Evolutionary conservation across 2,888 invertebrate species (phyloP), one percentile per base, ranked within the genome.

Genomic region (Epistrophe eligans): DNA sequence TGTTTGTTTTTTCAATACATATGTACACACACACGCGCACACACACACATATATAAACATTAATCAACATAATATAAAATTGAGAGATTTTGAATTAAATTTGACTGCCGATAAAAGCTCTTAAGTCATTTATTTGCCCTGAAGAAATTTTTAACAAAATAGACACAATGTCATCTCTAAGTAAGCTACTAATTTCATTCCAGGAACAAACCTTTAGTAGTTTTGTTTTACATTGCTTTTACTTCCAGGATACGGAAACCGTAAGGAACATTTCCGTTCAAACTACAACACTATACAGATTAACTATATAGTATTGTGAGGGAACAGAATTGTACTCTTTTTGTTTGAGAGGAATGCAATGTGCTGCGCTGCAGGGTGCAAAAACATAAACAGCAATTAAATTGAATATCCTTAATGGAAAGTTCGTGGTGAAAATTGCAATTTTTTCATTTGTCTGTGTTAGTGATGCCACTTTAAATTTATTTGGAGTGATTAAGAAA

Each of bases 351-450:
- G 40, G 11, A 52, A 70, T 70, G 28, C 70, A 70, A 43, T 55
- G 40, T 70, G 24, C 45, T 17, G 19, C 50, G 38, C 72, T 58
- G 60, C 7, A 38, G 70, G 77, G 66, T 74, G 76, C 48, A 76
- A 74, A 79, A 76, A 72, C 72, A 87, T 79, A 87, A 87, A 87
- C 83, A 83, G 82, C 83, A 87, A 87, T 87, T 87, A 87, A 87
- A 79, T 83, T 87, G 71, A 72, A 83, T 83, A 83, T 87, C 87
- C 87, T 77, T 87, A 87, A 87, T 87, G 83, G 83, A 76, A 79
- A 87, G 79, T 79, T 87, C 87, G 87, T 87, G 87, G 79, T 52
- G 55, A 76, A 60, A 83, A 79, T 83, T 32, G 71, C 17, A 82
- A 85, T 60, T 79, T 35, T 67, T 32, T 32, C 9, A 35, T 35